phyloP scores from a whole-genome alignment of 2,113 vertebrate genomes.

The Calidris pugnax region DNA sequence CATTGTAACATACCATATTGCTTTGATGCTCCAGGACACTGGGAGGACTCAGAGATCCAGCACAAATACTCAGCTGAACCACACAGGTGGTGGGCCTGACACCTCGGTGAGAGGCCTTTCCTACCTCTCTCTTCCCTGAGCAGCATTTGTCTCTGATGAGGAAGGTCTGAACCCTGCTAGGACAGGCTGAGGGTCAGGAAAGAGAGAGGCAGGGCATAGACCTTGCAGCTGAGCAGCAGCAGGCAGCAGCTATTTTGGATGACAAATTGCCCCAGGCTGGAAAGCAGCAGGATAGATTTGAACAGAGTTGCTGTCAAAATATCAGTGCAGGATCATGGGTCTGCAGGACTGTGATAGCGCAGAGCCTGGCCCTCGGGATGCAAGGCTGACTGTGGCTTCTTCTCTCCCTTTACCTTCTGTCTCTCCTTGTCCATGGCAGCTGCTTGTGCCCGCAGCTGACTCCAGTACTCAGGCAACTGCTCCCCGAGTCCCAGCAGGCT shows the following conservation, averaged over 20 bases:
- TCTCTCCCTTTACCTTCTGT: background rate
- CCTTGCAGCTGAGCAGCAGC: background rate
- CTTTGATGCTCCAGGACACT: background rate
- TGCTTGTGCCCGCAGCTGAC: background rate
- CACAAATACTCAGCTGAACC: background rate
- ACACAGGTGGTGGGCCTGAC: background rate
- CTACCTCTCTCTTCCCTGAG: background rate
- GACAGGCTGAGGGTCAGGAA: background rate
- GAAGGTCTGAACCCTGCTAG: background rate
- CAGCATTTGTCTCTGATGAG: background rate
- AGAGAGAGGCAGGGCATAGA: background rate
- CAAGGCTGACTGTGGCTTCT: background rate
- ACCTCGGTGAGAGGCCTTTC: background rate
- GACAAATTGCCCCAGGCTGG: background rate
- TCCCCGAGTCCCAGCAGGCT: background rate
- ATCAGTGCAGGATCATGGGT: background rate
- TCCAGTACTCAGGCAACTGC: conserved; percentile 38
- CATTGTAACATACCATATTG: background rate
- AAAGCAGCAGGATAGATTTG: background rate
- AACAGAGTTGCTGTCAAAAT: background rate
- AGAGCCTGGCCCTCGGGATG: background rate
- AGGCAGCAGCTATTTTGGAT: background rate
- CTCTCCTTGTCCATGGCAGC: conserved; percentile 4
- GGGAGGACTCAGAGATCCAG: background rate
- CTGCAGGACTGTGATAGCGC: background rate